A percentile compares a stretch with the other conserved stretches of the same genome.
phyloP scores from a whole-genome alignment of 1,140 invertebrate genomes.

The Gyrodactylus bullatarudis region DNA sequence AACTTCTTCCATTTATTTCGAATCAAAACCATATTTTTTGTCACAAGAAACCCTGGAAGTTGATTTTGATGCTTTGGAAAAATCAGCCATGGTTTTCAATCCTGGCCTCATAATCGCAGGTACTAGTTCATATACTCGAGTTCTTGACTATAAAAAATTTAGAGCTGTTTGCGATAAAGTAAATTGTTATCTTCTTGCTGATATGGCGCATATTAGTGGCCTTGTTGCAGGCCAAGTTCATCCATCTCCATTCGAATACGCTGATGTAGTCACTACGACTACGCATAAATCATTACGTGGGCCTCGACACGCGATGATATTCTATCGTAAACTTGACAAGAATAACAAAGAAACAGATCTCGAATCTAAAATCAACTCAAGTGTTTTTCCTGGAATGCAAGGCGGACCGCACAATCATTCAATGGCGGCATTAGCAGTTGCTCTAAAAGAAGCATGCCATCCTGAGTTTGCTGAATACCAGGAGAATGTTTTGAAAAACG shows the following conservation, averaged over 20 bases:
- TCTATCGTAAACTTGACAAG: slow-evolving; percentile 40
- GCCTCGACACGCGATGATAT: slow-evolving; percentile 50
- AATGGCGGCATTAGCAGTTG: slow-evolving; percentile 50
- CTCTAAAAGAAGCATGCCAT: slow-evolving; percentile 44
- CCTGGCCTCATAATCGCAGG: slow-evolving; percentile 56
- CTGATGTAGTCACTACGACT: slow-evolving; percentile 58
- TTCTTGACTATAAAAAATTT: slow-evolving; percentile 41
- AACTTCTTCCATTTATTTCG: slow-evolving; percentile 69
- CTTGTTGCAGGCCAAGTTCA: slow-evolving; percentile 45
- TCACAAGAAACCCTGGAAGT: slow-evolving; percentile 44
- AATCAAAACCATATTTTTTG: slow-evolving; percentile 65
- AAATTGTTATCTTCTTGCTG: slow-evolving; percentile 43
- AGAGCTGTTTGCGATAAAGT: slow-evolving; percentile 43
- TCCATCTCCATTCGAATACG: slow-evolving; percentile 50
- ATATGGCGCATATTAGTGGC: slow-evolving; percentile 63
- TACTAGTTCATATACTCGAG: slow-evolving; percentile 37
- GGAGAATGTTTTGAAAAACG: slow-evolving; percentile 33
- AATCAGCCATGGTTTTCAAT: slow-evolving; percentile 43
- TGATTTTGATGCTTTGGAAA: slow-evolving; percentile 47
- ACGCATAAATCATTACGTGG: slow-evolving; percentile 65
- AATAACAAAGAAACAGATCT: slow-evolving; percentile 40
- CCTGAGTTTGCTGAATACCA: slow-evolving; percentile 55
- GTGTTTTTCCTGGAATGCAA: slow-evolving; percentile 64
- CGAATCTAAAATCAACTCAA: slow-evolving; percentile 50
- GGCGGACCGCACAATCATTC: slow-evolving; percentile 75